phyloP scores from a whole-genome alignment of 1,140 invertebrate genomes.

The Wiebesia pumilae region DNA sequence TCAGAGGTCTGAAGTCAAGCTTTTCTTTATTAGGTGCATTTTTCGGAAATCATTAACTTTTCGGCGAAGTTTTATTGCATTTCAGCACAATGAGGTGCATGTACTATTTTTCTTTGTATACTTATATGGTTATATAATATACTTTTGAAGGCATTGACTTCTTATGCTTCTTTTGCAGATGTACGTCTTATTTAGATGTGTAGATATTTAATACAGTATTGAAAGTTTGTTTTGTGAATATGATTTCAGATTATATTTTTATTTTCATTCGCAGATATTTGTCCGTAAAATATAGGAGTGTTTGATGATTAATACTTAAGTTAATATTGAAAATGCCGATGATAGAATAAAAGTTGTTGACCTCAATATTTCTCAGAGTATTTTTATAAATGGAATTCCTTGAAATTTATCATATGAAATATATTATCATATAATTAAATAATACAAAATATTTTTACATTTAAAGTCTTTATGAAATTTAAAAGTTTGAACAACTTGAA shows the following conservation, averaged over 20 bases:
- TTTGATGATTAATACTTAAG: slow-evolving; percentile 2
- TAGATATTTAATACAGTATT: neutral
- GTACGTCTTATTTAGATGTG: no score
- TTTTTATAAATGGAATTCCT: neutral
- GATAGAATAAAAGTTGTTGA: slow-evolving; percentile 6
- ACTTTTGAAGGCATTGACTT: neutral
- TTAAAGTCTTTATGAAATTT: no score
- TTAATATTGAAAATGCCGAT: slow-evolving; percentile 20
- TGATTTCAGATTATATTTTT: neutral
- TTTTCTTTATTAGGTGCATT: slow-evolving; percentile 53
- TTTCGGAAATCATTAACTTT: slow-evolving; percentile 54
- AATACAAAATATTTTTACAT: no score
- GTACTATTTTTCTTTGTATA: slow-evolving; percentile 35
- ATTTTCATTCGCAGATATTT: neutral
- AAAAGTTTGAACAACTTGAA: no score
- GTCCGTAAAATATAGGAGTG: neutral
- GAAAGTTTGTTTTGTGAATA: neutral
- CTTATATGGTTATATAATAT: slow-evolving; percentile 34
- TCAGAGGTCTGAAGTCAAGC: neutral
- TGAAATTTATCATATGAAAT: neutral
- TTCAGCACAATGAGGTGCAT: neutral
- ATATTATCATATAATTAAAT: neutral
- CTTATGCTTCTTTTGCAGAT: no score
- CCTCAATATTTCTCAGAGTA: neutral
- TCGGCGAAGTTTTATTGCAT: slow-evolving; percentile 50